Conservation (phyloP, 2,888 invertebrate species). For the Stenchaetothrips biformis region DNA sequence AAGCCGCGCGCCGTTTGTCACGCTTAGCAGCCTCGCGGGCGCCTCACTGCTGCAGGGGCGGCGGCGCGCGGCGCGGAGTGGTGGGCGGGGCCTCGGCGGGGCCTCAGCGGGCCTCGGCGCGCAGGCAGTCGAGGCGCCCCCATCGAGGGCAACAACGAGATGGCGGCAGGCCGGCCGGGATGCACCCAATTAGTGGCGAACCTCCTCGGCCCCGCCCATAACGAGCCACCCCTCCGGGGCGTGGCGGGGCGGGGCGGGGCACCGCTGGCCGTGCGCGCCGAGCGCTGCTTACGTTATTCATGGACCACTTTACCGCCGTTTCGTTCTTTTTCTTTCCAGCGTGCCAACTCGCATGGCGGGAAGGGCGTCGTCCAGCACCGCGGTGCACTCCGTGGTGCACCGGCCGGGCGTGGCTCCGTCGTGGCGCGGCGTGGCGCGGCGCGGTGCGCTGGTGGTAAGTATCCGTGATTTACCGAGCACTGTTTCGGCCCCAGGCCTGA, state of each 20-base stretch:
- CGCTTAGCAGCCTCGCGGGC: neutral
- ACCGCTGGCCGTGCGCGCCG: neutral
- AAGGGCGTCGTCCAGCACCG: too few species aligned
- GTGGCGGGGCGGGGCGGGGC: slow-evolving; percentile 5
- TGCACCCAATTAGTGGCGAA: too few species aligned
- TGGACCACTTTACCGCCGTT: too few species aligned
- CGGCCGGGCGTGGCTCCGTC: neutral
- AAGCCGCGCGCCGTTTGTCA: slow-evolving; percentile 4
- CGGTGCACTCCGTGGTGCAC: neutral
- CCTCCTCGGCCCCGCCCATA: neutral
- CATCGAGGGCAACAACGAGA: too few species aligned
- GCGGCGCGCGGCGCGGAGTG: neutral
- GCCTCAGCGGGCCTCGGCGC: too few species aligned
- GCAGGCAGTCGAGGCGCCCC: too few species aligned
- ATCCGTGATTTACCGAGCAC: slow-evolving; percentile 12
- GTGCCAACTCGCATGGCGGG: too few species aligned
- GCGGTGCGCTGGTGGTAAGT: neutral
- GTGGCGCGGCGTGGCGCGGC: neutral
- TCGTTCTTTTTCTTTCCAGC: too few species aligned
- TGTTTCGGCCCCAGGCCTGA: neutral
- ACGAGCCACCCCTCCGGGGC: neutral
- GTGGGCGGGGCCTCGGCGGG: too few species aligned
- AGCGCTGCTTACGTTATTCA: too few species aligned
- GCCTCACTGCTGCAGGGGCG: neutral
- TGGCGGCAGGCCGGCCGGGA: too few species aligned